Evolutionary conservation across 2,797 vertebrate genomes (phyloP).

Genomic region (Crenuchus spilurus): DNA sequence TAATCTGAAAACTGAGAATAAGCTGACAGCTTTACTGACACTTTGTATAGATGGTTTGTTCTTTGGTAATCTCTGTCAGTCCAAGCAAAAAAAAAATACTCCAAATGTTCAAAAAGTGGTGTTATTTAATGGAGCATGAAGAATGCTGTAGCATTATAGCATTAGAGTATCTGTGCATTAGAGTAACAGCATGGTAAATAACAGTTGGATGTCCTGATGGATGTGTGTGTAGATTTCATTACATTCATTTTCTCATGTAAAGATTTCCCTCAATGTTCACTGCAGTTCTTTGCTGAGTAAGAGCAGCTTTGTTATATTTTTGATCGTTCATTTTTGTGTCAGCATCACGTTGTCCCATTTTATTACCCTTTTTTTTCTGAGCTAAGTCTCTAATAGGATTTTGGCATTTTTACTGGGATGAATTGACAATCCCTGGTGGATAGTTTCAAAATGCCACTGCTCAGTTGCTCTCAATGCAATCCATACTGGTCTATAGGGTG

Average conservation of each 20-base stretch:
- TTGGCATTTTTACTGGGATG: neutral
- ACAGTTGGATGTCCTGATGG: neutral
- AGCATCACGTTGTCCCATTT: neutral
- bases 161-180: neutral
- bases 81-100: slow-evolving; percentile 16
- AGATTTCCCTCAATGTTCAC: neutral
- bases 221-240: neutral
- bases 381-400: slow-evolving; percentile 3
- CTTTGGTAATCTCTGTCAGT: slow-evolving; percentile 43
- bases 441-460: slow-evolving; percentile 41
- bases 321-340: neutral
- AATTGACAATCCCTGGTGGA: neutral
- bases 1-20: slow-evolving; percentile 55
- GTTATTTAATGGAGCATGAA: neutral
- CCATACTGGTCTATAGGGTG: slow-evolving; percentile 50
- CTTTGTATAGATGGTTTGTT: slow-evolving; percentile 48
- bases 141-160: neutral
- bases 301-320: neutral
- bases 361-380: neutral
- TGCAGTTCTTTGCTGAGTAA: neutral
- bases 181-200: neutral
- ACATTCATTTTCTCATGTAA: neutral
- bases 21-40: slow-evolving; percentile 48
- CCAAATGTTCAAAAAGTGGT: slow-evolving; percentile 3
- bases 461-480: slow-evolving; percentile 23